A percentile compares a stretch with the other conserved stretches of the same genome.
Evolutionary conservation across 2,113 vertebrate species (phyloP).

Genomic region (Neogale vison): DNA sequence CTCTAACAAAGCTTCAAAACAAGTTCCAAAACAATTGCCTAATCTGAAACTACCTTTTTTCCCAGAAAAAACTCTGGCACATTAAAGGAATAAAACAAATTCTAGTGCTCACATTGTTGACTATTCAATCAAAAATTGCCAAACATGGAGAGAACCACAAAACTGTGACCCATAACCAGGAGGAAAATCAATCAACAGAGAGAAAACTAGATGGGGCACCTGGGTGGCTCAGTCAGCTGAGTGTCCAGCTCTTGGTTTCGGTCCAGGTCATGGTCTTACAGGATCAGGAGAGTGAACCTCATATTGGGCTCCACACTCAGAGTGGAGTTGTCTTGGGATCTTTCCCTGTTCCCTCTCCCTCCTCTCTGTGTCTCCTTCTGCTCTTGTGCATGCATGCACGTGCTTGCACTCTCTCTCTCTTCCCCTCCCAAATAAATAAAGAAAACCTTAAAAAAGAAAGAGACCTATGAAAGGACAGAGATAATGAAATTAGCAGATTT

Average conservation of each 20-base stretch:
- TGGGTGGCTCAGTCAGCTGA: background rate
- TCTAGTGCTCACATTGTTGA: background rate
- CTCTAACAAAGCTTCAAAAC: background rate
- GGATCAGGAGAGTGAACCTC: background rate
- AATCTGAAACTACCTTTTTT: background rate
- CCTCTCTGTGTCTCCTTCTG: background rate
- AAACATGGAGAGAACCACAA: background rate
- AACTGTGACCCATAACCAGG: background rate
- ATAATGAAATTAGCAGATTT: background rate
- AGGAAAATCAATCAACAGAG: background rate
- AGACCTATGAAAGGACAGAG: background rate
- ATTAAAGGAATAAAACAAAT: slow-evolving; percentile 15
- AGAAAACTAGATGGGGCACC: background rate
- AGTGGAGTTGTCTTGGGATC: background rate
- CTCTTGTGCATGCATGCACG: background rate
- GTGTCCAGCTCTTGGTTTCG: background rate
- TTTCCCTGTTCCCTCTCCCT: background rate
- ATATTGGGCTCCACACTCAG: background rate
- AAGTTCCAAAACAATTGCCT: background rate
- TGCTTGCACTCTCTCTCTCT: background rate
- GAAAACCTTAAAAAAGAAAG: background rate
- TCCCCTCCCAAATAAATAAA: background rate
- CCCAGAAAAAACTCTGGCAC: background rate
- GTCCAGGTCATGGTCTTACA: background rate
- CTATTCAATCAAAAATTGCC: background rate